Evolutionary conservation across 2,113 vertebrate genomes (phyloP), one percentile per base, ranked within the genome.

Genomic region (Salvator merianae): DNA sequence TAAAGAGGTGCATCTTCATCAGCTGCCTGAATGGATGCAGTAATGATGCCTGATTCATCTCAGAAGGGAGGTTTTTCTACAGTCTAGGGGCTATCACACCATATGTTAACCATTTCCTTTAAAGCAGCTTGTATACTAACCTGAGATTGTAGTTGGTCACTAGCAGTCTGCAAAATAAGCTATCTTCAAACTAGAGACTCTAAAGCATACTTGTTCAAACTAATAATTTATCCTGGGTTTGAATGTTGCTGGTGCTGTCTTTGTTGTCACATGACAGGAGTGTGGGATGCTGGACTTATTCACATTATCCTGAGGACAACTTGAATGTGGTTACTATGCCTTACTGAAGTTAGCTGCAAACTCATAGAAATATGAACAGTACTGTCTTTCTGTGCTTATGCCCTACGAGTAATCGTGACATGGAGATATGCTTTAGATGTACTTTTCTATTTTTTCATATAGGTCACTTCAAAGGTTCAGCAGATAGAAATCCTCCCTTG

Each of bases 401-500:
- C 55, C 55, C 55, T 59, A 59, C 4, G 14, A 20, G 20, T 59
- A 59, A 59, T 3, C 16, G 55, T 59, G 4, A 59, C 14, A 30
- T 32, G 10, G 65, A 40, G 32, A 30, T 30, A 18, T 30, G 30
- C n/a, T 22, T 14, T 30, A 14, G 6, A 20, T n/a, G 55, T 59
- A 84, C 79, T 34, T 5, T 87, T 55, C 40, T 0, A 10, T 85
- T 83, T 47, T 93, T 91, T 86, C 79, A 81, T 91, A 0, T 89
- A 99, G 98, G 94, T 87, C 95, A 98, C 91, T 97, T 97, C 94
- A 97, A 96, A 94, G 96, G 92, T 34, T 95, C 97, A n/a, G 88
- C 95, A 69, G 99, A 99, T 77, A 97, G 97, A 95, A 99, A 98
- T 87, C 96, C 96, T 94, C 98, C 97, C 0, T 90, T 99, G 77